Conservation (phyloP, 2,888 invertebrate species). For the Orthosia gracilis region DNA sequence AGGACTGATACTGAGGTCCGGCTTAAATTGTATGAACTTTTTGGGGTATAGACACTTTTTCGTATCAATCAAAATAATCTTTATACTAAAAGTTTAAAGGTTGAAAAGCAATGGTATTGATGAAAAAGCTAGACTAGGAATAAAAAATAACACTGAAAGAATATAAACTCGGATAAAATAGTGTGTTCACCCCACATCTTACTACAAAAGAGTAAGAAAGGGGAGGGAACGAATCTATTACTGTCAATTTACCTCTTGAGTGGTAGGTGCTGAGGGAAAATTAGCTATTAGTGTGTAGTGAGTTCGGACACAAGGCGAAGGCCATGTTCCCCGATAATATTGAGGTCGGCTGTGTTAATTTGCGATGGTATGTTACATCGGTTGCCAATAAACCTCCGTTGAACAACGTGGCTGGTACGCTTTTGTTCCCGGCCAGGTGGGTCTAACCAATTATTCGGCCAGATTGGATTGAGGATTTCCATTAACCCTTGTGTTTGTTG, state of each 20-base stretch:
- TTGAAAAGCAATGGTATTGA: conserved; percentile 4
- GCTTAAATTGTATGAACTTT: conserved; percentile 7
- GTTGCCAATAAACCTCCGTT: conserved; percentile 80
- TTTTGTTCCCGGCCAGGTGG: conserved; percentile 81
- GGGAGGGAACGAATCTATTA: conserved; percentile 81
- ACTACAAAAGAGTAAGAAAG: conserved; percentile 65
- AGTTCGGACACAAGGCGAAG: conserved; percentile 70
- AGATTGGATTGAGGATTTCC: conserved; percentile 79
- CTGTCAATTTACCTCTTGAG: conserved; percentile 78
- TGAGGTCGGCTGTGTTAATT: conserved; percentile 81
- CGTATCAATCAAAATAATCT: background rate
- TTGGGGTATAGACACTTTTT: conserved; percentile 11
- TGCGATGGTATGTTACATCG: conserved; percentile 79
- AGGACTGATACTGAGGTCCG: conserved; percentile 31
- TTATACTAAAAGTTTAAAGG: conserved; percentile 9
- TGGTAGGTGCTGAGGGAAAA: conserved; percentile 78
- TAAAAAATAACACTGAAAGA: conserved; percentile 53
- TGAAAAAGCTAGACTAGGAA: background rate
- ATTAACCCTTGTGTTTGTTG: conserved; percentile 75
- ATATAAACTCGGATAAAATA: conserved; percentile 50
- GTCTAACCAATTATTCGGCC: conserved; percentile 79
- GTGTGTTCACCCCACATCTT: conserved; percentile 32
- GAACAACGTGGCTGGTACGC: conserved; percentile 78
- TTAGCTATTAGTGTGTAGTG: conserved; percentile 79
- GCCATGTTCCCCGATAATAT: conserved; percentile 77